Evolutionary conservation across 1,140 invertebrate species (phyloP).

Genomic region (Bombus terrestris): DNA sequence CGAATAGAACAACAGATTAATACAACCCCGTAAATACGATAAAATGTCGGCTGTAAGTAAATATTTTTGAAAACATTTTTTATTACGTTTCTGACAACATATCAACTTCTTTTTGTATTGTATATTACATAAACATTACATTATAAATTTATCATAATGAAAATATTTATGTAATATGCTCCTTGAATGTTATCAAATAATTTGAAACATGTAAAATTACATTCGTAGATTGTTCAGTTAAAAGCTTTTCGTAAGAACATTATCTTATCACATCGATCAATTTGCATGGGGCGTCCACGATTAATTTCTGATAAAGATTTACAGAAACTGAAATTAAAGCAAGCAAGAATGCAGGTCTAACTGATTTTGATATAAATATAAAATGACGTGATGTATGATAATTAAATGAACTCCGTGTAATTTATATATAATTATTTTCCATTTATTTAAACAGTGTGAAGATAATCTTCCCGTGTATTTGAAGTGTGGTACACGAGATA

Average conservation of each 20-base stretch:
- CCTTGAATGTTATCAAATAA: neutral
- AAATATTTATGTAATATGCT: neutral
- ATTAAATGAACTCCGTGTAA: neutral
- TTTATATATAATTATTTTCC: constrained; percentile 8
- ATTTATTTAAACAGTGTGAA: constrained; percentile 78
- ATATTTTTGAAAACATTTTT: neutral
- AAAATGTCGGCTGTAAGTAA: constrained; percentile 25
- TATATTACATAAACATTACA: neutral
- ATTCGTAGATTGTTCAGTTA: neutral
- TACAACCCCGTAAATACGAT: neutral
- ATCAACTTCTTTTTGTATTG: neutral
- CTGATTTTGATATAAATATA: constrained; percentile 12
- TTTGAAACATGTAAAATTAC: neutral
- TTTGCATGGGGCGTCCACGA: neutral
- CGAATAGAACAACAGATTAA: neutral
- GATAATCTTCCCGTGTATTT: constrained; percentile 85
- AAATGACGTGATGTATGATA: neutral
- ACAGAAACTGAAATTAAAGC: constrained; percentile 68
- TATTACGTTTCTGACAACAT: neutral
- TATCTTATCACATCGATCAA: constrained; percentile 10
- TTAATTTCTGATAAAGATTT: constrained; percentile 23
- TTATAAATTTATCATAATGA: neutral
- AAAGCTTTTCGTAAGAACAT: constrained; percentile 17
- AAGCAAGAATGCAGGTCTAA: constrained; percentile 68
- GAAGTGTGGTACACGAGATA: constrained; percentile 84